Percentiles rank a stretch among this genome's conserved stretches.
Evolutionary conservation across 1,140 invertebrate genomes (phyloP).

Genomic region (Aphis craccivora): DNA sequence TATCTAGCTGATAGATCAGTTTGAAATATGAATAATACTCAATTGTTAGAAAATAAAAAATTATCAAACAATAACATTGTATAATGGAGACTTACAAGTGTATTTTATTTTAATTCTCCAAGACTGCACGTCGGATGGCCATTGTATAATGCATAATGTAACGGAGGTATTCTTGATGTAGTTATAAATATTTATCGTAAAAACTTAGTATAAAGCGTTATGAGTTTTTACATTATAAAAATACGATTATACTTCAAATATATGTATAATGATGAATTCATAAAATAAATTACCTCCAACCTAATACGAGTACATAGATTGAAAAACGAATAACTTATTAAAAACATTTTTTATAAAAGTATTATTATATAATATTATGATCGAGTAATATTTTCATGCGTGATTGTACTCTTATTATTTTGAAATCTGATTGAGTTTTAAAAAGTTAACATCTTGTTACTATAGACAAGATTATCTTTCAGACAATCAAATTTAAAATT

Average conservation of each 20-base stretch:
- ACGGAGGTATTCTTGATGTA: not conserved
- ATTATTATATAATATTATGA: not conserved
- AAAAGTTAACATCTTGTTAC: not conserved
- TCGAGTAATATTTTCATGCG: not conserved
- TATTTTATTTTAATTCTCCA: not conserved
- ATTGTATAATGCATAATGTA: constrained; percentile 33
- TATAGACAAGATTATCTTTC: not conserved
- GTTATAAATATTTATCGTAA: constrained; percentile 15
- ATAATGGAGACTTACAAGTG: constrained; percentile 28
- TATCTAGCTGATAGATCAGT: not conserved
- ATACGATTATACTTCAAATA: not conserved
- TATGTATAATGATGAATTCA: not conserved
- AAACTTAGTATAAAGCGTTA: constrained; percentile 7
- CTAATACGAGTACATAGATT: not conserved
- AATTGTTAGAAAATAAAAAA: not conserved
- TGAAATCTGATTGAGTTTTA: not conserved
- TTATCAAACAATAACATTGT: not conserved
- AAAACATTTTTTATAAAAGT: not conserved
- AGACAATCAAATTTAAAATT: constrained; percentile 6
- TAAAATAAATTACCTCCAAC: not conserved
- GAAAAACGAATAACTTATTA: not conserved
- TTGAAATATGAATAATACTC: not conserved
- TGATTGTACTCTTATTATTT: not conserved
- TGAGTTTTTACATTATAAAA: constrained; percentile 22
- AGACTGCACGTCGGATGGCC: not conserved